Percentiles rank a stretch among this genome's conserved stretches.
phyloP scores from a whole-genome alignment of 2,888 invertebrate species.

The Drosophila dives region DNA sequence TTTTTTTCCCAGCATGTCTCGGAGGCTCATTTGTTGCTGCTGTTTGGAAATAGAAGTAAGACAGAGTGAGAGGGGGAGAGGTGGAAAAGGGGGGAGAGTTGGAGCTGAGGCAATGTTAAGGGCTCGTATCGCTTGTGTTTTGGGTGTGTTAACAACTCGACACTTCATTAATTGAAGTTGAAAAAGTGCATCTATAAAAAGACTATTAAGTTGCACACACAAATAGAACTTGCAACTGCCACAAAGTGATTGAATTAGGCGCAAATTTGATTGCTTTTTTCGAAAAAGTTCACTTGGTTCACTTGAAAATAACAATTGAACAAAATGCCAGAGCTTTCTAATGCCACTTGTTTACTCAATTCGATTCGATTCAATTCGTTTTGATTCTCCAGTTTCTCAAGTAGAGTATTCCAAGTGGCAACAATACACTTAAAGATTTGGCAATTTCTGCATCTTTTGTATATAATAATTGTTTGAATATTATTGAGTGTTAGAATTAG shows the following conservation, averaged over 20 bases:
- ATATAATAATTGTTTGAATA: slow-evolving; percentile 15
- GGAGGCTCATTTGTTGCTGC: slow-evolving; percentile 31
- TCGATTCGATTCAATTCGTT: slow-evolving; percentile 1
- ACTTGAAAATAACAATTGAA: slow-evolving; percentile 38
- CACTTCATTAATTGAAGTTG: slow-evolving; percentile 80
- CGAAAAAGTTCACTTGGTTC: slow-evolving; percentile 74
- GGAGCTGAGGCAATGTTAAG: slow-evolving; percentile 17
- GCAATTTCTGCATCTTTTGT: slow-evolving; percentile 56
- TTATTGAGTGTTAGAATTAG: slow-evolving; percentile 35
- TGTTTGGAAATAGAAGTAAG: slow-evolving; percentile 69
- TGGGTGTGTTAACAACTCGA: slow-evolving; percentile 80
- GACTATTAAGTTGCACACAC: slow-evolving; percentile 72
- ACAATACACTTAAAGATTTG: slow-evolving; percentile 65
- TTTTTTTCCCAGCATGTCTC: slow-evolving; percentile 62
- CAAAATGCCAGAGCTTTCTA: slow-evolving; percentile 47
- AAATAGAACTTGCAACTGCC: slow-evolving; percentile 52
- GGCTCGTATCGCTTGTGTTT: slow-evolving; percentile 53
- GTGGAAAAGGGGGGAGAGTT: background rate
- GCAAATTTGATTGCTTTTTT: slow-evolving; percentile 72
- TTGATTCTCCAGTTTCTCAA: slow-evolving; percentile 37
- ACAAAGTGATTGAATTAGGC: slow-evolving; percentile 48
- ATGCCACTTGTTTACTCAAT: slow-evolving; percentile 54
- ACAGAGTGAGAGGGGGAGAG: background rate
- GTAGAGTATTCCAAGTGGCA: slow-evolving; percentile 44
- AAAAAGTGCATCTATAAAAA: slow-evolving; percentile 79